Conservation (phyloP, 1,140 invertebrate species). For the Drosophila setifemur region DNA sequence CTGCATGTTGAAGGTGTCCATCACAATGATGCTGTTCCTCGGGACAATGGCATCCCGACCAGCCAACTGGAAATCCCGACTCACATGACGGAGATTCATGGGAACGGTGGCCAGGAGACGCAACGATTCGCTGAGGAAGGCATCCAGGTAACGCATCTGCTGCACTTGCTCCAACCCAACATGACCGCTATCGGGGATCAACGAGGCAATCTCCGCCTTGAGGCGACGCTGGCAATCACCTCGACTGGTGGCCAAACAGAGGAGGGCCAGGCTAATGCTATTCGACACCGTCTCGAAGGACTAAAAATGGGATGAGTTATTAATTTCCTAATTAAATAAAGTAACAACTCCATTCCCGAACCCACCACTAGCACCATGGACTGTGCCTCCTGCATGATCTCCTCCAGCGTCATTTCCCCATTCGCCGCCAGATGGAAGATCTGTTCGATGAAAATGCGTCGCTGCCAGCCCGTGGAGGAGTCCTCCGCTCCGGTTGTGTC, state of each 20-base stretch:
- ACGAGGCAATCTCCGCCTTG: slow-evolving; percentile 54
- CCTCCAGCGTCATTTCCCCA: slow-evolving; percentile 67
- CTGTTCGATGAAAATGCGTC: slow-evolving; percentile 77
- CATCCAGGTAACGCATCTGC: slow-evolving; percentile 68
- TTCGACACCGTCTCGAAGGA: slow-evolving; percentile 81
- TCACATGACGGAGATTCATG: slow-evolving; percentile 75
- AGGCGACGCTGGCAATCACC: slow-evolving; percentile 63
- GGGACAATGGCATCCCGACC: slow-evolving; percentile 56
- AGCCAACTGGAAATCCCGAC: slow-evolving; percentile 60
- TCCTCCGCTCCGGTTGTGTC: slow-evolving; percentile 3
- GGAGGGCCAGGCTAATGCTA: slow-evolving; percentile 68
- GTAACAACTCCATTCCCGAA: too few relatives aligned
- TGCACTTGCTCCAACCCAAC: slow-evolving; percentile 65
- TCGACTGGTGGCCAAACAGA: slow-evolving; percentile 65
- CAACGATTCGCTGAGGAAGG: slow-evolving; percentile 71
- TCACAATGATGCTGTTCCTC: slow-evolving; percentile 65
- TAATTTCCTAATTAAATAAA: too few relatives aligned
- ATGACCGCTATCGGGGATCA: slow-evolving; percentile 46
- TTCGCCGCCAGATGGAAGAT: slow-evolving; percentile 75
- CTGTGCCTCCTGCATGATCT: slow-evolving; percentile 75
- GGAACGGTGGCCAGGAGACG: slow-evolving; percentile 73
- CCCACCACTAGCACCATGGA: slow-evolving; percentile 79
- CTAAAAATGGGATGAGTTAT: not conserved
- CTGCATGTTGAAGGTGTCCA: slow-evolving; percentile 79
- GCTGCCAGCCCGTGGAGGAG: slow-evolving; percentile 48